Base-by-base conservation (phyloP, 2,888 invertebrate species). In the Lasioglossum pauxillum region DNA sequence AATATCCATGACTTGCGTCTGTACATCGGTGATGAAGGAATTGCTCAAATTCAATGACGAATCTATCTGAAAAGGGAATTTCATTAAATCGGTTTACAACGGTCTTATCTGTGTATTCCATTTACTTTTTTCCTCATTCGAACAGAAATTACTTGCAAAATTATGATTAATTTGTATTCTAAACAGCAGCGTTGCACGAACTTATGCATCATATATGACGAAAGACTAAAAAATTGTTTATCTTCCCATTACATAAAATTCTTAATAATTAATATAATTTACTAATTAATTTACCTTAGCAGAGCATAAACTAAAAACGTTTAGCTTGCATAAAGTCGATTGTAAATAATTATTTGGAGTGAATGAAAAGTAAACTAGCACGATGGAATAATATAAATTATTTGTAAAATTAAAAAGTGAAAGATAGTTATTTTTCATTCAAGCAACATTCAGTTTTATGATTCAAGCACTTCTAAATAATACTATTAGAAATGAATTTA, bases 31-130 rank as follows among this genome's bases (percentile, higher is more conserved):
- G 69, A 94, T 67, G 41, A 94, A 94, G 5, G 88, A 88, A 64
- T 83, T 80, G 49, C 84, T 88, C 57, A 81, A 83, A 41, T 90
- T 87, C 72, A 90, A 88, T 84, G 88, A 88, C 78, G 91, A 85
- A 87, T 93, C 93, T 89, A 93, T 92, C 94, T 94, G 83, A 87
- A 92, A 91, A 87, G 88, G 82, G 57, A 89, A 86, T 88, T 84
- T 85, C 83, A 82, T 89, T 72, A 83, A 82, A 88, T 77, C 57
- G 67, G 31, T 78, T 74, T 80, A 49, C 76, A 44, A 27, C 67
- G 8, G 10, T 31, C 35, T 44, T 49, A 64, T 27, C 16, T 2
- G n/a, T 4, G 12, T 10, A 8, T 41, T 35, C 0, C 16, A 64
- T 14, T 64, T 16, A 64, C 64, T 64, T 64, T 23, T 41, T 2